Conservation (phyloP, 2,888 invertebrate species). For the Epirrita christyi region DNA sequence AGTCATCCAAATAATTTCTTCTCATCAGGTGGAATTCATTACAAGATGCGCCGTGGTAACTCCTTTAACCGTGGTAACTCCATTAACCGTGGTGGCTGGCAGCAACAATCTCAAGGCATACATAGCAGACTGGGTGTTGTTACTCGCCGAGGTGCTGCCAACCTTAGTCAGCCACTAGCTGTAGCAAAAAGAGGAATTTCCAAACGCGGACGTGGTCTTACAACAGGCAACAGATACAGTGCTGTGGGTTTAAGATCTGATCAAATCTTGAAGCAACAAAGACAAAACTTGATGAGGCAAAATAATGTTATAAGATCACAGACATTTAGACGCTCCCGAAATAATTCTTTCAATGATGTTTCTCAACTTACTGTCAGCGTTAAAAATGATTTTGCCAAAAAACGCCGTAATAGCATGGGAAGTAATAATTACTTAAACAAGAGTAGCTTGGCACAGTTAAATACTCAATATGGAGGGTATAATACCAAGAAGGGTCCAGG, state of each 20-base stretch:
- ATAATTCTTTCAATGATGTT: slow-evolving; percentile 69
- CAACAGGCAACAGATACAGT: slow-evolving; percentile 69
- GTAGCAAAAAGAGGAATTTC: slow-evolving; percentile 74
- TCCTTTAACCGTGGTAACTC: slow-evolving; percentile 63
- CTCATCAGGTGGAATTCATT: slow-evolving; percentile 60
- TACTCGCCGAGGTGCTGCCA: slow-evolving; percentile 59
- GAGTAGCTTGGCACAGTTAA: slow-evolving; percentile 70
- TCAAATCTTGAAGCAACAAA: slow-evolving; percentile 71
- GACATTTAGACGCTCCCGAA: slow-evolving; percentile 76
- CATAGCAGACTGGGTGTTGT: slow-evolving; percentile 73
- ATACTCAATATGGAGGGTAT: slow-evolving; percentile 66
- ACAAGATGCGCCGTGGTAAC: slow-evolving; percentile 60
- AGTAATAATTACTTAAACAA: slow-evolving; percentile 69
- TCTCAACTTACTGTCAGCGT: slow-evolving; percentile 77
- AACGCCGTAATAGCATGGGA: slow-evolving; percentile 74
- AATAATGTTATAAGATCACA: slow-evolving; percentile 73
- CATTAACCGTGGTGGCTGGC: slow-evolving; percentile 50
- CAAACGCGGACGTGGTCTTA: slow-evolving; percentile 71
- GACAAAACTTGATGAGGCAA: slow-evolving; percentile 56
- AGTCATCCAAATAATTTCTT: neutral
- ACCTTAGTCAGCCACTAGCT: slow-evolving; percentile 63
- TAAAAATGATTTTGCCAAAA: slow-evolving; percentile 71
- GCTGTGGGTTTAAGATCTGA: slow-evolving; percentile 77
- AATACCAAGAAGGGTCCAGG: slow-evolving; percentile 69
- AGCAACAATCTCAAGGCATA: slow-evolving; percentile 36